Base-by-base conservation (phyloP, 2,113 vertebrate genomes). In the Nymphicus hollandicus region DNA sequence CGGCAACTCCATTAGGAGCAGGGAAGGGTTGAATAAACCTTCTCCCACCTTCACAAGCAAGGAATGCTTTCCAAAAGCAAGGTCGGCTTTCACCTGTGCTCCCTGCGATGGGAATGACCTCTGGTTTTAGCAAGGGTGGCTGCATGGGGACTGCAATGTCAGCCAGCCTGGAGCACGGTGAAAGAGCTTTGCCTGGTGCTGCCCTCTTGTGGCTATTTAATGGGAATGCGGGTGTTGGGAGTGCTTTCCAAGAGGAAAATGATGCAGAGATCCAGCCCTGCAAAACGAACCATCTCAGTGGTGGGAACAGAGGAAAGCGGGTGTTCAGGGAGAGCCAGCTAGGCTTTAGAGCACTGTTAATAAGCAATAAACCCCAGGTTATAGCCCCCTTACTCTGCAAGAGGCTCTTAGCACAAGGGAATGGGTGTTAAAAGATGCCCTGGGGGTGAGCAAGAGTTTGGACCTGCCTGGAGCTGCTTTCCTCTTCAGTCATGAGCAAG, bases 101-200 rank as follows among this genome's bases (percentile, higher is more conserved):
- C 27, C 8, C 17, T 44, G 3, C 13, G 74, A 4, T 16, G 81
- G 55, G 43, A 83, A 77, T 16, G 41, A 47, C 11, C 74, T 23
- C 61, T 5, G 41, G 6, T 1, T 82, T 74, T 29, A 58, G 56
- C 56, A 3, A 56, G 6, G 61, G 39, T 6, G 70, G 46, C 53
- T 74, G 55, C 53, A 69, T 35, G 70, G 43, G 61, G 74, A 72
- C 13, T 2, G 31, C 44, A 47, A 29, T 24, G 64, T 25, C 64
- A 18, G 19, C 44, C 44, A 46, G 41, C 15, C 33, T 8, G 78
- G 64, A 35, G 15, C 2, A 0, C 0, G 4, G 1, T 27, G 50
- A 29, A 20, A 19, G 27, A 73, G 60, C 43, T 44, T 24, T 23
- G 44, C 22, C 44, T 19, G 55, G 13, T 96, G 78, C 94, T 95